Conservation (phyloP, 2,888 invertebrate species). For the Tetrapedia diversipes region DNA sequence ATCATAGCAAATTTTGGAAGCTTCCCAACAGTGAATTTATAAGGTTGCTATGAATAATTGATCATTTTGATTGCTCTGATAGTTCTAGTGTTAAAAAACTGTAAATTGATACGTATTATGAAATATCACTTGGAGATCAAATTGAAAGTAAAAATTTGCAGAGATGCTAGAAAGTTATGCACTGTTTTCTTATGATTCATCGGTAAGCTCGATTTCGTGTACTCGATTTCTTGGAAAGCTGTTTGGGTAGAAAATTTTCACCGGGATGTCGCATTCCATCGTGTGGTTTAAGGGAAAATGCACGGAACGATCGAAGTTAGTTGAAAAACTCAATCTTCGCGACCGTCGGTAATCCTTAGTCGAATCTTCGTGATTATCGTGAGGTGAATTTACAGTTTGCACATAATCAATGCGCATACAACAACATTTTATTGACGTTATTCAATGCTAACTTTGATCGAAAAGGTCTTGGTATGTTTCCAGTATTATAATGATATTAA, state of each 20-base stretch:
- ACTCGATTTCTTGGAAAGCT: slow-evolving; percentile 28
- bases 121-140: no score
- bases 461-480: slow-evolving; percentile 25
- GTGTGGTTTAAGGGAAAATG: slow-evolving; percentile 16
- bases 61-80: no score
- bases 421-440: not conserved
- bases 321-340: not conserved
- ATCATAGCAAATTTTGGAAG: no score
- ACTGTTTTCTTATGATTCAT: slow-evolving; percentile 1
- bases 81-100: no score
- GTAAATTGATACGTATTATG: no score
- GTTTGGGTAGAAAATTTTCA: slow-evolving; percentile 25
- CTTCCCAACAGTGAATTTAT: no score
- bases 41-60: no score
- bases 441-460: slow-evolving; percentile 21
- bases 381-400: not conserved
- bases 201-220: slow-evolving; percentile 35
- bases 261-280: slow-evolving; percentile 19
- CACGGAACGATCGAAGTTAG: slow-evolving; percentile 31
- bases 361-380: not conserved
- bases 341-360: not conserved
- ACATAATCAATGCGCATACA: not conserved
- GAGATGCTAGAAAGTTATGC: not conserved
- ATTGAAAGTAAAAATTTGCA: no score
- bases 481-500: slow-evolving; percentile 15